A percentile compares a stretch with the other conserved stretches of the same genome.
Conservation (phyloP, 2,888 invertebrate genomes). For the Nemurella pictetii region DNA sequence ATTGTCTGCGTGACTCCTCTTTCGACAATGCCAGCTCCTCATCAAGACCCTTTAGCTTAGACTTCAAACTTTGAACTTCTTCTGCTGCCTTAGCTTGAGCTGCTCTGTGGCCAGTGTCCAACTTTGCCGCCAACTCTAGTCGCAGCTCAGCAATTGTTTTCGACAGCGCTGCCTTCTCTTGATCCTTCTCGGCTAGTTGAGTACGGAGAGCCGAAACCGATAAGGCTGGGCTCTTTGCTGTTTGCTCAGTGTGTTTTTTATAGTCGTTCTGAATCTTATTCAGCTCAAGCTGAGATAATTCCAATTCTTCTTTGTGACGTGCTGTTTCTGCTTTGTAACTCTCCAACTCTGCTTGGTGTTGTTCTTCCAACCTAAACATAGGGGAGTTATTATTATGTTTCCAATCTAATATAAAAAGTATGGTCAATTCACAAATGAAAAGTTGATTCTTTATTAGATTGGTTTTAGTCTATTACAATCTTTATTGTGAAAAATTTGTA, state of each 20-base stretch:
- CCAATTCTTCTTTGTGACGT: slow-evolving; percentile 39
- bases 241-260: slow-evolving; percentile 14
- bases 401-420: no score
- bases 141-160: slow-evolving; percentile 55
- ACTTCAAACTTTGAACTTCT: slow-evolving; percentile 58
- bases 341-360: slow-evolving; percentile 64
- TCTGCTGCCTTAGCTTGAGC: slow-evolving; percentile 44
- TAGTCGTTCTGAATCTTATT: slow-evolving; percentile 17
- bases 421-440: no score
- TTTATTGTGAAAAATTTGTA: no score
- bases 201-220: slow-evolving; percentile 42
- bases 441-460: no score
- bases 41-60: slow-evolving; percentile 51
- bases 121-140: slow-evolving; percentile 49
- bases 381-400: no score
- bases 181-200: slow-evolving; percentile 52
- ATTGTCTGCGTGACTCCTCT: neutral
- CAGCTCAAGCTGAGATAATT: slow-evolving; percentile 43
- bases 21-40: slow-evolving; percentile 19
- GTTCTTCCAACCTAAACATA: slow-evolving; percentile 60
- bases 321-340: slow-evolving; percentile 63
- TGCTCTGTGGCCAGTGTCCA: slow-evolving; percentile 49
- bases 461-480: no score
- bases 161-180: slow-evolving; percentile 54
- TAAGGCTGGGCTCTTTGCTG: slow-evolving; percentile 1